Evolutionary conservation across 2,888 invertebrate genomes (phyloP), one percentile per base, ranked within the genome.

Genomic region (Pediacus dermestoides): DNA sequence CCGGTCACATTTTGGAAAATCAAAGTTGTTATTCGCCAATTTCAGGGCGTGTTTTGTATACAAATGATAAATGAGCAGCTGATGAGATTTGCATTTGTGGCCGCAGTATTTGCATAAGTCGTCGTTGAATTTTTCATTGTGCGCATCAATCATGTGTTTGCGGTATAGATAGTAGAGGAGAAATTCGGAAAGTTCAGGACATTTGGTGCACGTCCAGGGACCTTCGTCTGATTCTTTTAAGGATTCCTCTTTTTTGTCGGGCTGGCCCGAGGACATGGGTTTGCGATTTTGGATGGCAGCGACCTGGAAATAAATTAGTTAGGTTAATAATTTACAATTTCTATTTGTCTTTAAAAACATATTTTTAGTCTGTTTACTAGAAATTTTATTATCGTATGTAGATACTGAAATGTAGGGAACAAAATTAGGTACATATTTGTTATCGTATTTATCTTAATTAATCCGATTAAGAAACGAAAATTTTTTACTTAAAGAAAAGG

Each of bases 21-120:
- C 73, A 62, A 81, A 81, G 33, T 77, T 75, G n/a, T n/a, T n/a
- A 1, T 87, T 82, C 4, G 86, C 83, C 8, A 80, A 77, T 30
- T 74, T 71, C 18, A 89, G 74, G 41, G 82, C 81, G 70, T 91
- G 91, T 57, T 87, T 87, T 1, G 82, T 80, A 53, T 83, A 85
- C 63, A 87, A 70, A 64, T 91, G 91, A 63, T 88, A 85, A 56
- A 85, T 71, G 42, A 89, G 72, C 46, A 84, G 77, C 52, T 85
- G 84, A 48, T 85, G 76, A 57, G 83, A 86, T 1, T 72, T 71
- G 12, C 87, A 83, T 57, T 80, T 81, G 60, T 85, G 80, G 0
- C 90, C 91, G 68, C 91, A 91, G 55, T 87, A 82, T 62, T 90
- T 89, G 67, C 91, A 91, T 18, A 88, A 79, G 23, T 80, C 77